Percentiles rank a stretch among this genome's conserved stretches.
These are phyloP conservation scores for Matsumyia berberina DNA, from an alignment of 2,888 invertebrate genomes.

Conservation along the genomic window DNA sequence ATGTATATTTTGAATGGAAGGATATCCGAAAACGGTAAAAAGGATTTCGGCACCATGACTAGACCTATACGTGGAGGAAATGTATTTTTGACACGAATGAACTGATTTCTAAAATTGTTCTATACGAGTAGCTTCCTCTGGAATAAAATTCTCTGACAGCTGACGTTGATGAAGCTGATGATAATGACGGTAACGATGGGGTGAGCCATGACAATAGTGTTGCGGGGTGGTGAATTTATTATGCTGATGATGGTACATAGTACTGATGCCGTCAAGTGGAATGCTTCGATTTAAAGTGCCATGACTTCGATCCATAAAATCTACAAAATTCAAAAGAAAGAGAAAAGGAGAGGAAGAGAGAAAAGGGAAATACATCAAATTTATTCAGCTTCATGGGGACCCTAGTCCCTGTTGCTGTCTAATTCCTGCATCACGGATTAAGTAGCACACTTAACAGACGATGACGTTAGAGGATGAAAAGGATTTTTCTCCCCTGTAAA, in stretches of 20 bases:
- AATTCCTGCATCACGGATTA: background rate
- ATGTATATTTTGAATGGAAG: slow-evolving; percentile 47
- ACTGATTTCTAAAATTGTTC: slow-evolving; percentile 58
- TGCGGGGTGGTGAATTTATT: slow-evolving; percentile 6
- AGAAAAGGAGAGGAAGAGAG: too few species aligned
- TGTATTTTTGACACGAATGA: slow-evolving; percentile 60
- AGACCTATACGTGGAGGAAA: slow-evolving; percentile 21
- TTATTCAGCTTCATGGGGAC: background rate
- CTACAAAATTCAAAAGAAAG: background rate
- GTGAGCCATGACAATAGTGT: background rate
- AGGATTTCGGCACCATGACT: slow-evolving; percentile 51
- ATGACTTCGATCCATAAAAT: slow-evolving; percentile 6
- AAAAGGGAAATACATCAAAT: background rate
- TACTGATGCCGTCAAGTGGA: slow-evolving; percentile 15
- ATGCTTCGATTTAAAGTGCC: slow-evolving; percentile 17
- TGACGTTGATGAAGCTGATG: slow-evolving; percentile 47
- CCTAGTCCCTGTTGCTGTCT: background rate
- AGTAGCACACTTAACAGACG: slow-evolving; percentile 19
- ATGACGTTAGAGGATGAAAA: slow-evolving; percentile 7
- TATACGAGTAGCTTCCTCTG: slow-evolving; percentile 13
- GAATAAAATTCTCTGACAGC: slow-evolving; percentile 35
- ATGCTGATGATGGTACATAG: slow-evolving; percentile 40
- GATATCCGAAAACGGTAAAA: slow-evolving; percentile 46
- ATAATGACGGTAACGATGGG: slow-evolving; percentile 7
- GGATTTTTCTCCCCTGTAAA: background rate